Base-by-base conservation (phyloP, 2,113 vertebrate genomes). In the Myotis davidii region DNA sequence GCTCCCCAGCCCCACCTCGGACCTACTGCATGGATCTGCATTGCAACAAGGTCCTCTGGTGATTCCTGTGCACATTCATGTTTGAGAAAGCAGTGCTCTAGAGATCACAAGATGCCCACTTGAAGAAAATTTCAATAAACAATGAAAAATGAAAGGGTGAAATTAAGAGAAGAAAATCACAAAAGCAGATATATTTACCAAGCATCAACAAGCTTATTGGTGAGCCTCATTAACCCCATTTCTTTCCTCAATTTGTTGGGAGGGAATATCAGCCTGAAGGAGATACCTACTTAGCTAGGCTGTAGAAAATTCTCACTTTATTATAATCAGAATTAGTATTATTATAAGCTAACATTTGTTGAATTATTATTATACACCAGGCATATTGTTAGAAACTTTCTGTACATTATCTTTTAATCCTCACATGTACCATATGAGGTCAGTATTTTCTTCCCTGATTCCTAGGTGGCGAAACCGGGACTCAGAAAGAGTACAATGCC, bases 1-100 rank as follows among this genome's bases (percentile, higher is more conserved):
- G 67, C 7, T 88, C 20, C 42, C 54, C 42, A 85, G 12, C 10
- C 13, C 4, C 32, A 37, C 7, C 65, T 1, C 56, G 69, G 4
- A 76, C 10, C 21, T 85, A 54, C 50, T 61, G 23, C 78, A 76
- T 18, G 34, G 69, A 70, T 81, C 54, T 79, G 84, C 34, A 93
- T 39, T 76, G 16, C 42, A 82, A 73, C 39, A 94, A 78, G 17
- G 73, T 50, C 23, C 32, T 54, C 16, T 29, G 54, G 45, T 88
- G 61, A 95, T 52, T 73, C 42, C 17, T 39, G 7, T 69, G 13
- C 6, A 79, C 29, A 34, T 56, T 89, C n/a, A 56, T 61, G 21
- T 85, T 85, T 45, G 18, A 91, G 42, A 93, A 93, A 82, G 2
- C 61, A 85, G 6, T 91, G n/a, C 14, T 89, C 64, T 83, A 88